Percentiles rank a stretch among this genome's conserved stretches.
These are phyloP conservation scores for Nemotelus nigrinus DNA, from an alignment of 2,888 invertebrate species.

Conservation along the genomic window DNA sequence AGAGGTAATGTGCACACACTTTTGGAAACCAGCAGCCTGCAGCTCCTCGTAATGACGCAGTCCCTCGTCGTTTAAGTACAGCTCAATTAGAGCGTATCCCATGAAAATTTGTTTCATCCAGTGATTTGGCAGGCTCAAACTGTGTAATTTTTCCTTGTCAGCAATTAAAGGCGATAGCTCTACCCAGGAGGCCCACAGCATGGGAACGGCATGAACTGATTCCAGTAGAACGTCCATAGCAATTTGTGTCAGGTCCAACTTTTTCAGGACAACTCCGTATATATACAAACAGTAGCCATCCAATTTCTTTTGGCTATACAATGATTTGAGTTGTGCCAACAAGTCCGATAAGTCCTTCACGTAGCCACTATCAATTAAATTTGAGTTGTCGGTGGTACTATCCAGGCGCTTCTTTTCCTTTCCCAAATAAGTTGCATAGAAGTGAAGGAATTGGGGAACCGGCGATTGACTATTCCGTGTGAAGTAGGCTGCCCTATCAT, in stretches of 20 bases:
- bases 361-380: conserved; percentile 62
- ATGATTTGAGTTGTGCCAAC: conserved; percentile 69
- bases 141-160: conserved; percentile 79
- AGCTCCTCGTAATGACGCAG: conserved; percentile 83
- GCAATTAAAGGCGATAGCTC: conserved; percentile 87
- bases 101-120: conserved; percentile 96
- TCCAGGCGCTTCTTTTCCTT: conserved; percentile 91
- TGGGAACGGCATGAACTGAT: conserved; percentile 80
- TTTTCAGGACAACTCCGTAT: conserved; percentile 90
- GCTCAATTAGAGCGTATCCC: conserved; percentile 88
- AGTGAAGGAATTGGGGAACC: conserved; percentile 83
- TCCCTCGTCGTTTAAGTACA: conserved; percentile 90
- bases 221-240: conserved; percentile 84
- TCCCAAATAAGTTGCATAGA: conserved; percentile 87
- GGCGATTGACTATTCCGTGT: conserved; percentile 75
- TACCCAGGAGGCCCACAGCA: conserved; percentile 95
- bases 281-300: conserved; percentile 91
- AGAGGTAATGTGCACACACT: conserved; percentile 88
- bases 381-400: conserved; percentile 75
- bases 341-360: conserved; percentile 68
- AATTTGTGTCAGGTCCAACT: conserved; percentile 80
- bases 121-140: conserved; percentile 79
- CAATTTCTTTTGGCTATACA: conserved; percentile 70
- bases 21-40: conserved; percentile 81
- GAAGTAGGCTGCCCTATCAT: conserved; percentile 85